phyloP scores from a whole-genome alignment of 2,888 invertebrate genomes.

The Ectemnius lituratus region DNA sequence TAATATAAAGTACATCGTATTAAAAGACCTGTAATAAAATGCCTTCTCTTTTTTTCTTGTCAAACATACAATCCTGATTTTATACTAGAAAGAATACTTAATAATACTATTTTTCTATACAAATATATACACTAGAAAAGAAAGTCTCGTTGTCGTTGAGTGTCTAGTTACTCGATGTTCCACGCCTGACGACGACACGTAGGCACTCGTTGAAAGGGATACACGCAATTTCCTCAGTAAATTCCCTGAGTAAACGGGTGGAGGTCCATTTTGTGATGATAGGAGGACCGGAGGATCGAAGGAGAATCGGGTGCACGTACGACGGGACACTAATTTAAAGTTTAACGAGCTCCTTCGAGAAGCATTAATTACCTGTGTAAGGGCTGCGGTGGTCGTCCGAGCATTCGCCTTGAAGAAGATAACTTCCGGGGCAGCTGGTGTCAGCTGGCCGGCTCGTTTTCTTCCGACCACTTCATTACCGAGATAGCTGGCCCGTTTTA shows the following conservation, averaged over 20 bases:
- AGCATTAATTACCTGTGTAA: conserved; percentile 56
- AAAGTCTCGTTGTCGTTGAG: too few species aligned
- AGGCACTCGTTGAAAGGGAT: not conserved
- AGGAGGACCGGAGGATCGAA: not conserved
- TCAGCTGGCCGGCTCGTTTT: conserved; percentile 15
- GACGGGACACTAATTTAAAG: conserved; percentile 61
- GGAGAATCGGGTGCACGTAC: conserved; percentile 23
- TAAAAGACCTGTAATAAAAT: too few species aligned
- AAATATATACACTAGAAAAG: too few species aligned
- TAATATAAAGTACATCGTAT: too few species aligned
- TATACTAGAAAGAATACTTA: too few species aligned
- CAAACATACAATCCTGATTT: too few species aligned
- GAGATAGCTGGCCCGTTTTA: too few species aligned
- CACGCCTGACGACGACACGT: not conserved
- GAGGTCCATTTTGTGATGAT: conserved; percentile 1
- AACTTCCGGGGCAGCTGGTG: conserved; percentile 6
- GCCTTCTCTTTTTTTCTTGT: too few species aligned
- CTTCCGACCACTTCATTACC: conserved; percentile 9
- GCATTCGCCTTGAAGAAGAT: conserved; percentile 1
- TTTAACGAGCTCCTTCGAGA: conserved; percentile 58
- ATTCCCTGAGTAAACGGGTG: not conserved
- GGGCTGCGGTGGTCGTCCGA: conserved; percentile 9
- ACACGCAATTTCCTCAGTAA: not conserved
- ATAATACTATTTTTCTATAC: too few species aligned
- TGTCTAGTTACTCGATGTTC: too few species aligned